These are phyloP conservation scores for Hippocampus kuda DNA, from an alignment of 2,797 vertebrate species.

Conservation along the genomic window DNA sequence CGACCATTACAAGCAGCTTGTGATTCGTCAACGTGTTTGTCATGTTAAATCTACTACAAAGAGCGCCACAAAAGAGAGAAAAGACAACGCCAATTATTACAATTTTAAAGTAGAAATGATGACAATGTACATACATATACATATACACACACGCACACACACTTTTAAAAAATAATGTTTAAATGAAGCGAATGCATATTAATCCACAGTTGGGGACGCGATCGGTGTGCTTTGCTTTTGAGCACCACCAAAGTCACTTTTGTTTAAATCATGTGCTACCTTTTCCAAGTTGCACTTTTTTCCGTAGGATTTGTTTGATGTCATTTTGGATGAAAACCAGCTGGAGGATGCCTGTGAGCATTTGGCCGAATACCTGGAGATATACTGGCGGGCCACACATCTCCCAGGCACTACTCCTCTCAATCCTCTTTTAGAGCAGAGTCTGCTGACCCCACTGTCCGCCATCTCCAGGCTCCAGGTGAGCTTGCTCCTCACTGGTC, in stretches of 20 bases:
- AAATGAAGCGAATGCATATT: too few relatives aligned
- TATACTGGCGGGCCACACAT: conserved; percentile 92
- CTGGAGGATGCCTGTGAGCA: conserved; percentile 92
- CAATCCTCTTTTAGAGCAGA: conserved; percentile 72
- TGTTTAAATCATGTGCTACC: neutral
- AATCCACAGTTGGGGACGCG: too few relatives aligned
- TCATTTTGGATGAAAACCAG: conserved; percentile 95
- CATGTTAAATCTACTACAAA: too few relatives aligned
- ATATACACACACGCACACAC: too few relatives aligned
- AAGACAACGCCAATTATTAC: too few relatives aligned
- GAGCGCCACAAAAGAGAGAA: too few relatives aligned
- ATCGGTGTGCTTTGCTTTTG: too few relatives aligned
- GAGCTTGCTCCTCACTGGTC: conserved; percentile 17
- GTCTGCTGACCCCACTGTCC: conserved; percentile 74
- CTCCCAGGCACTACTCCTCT: conserved; percentile 71
- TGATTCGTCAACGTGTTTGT: too few relatives aligned
- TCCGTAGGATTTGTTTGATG: conserved; percentile 85
- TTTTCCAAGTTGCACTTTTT: neutral
- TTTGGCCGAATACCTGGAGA: conserved; percentile 86
- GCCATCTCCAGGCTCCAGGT: conserved; percentile 86
- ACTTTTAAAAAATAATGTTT: too few relatives aligned
- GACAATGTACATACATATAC: too few relatives aligned
- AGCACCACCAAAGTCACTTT: neutral
- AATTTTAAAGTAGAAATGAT: too few relatives aligned
- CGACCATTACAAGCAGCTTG: too few relatives aligned